phyloP scores from a whole-genome alignment of 2,888 invertebrate species.

The Allacma fusca region DNA sequence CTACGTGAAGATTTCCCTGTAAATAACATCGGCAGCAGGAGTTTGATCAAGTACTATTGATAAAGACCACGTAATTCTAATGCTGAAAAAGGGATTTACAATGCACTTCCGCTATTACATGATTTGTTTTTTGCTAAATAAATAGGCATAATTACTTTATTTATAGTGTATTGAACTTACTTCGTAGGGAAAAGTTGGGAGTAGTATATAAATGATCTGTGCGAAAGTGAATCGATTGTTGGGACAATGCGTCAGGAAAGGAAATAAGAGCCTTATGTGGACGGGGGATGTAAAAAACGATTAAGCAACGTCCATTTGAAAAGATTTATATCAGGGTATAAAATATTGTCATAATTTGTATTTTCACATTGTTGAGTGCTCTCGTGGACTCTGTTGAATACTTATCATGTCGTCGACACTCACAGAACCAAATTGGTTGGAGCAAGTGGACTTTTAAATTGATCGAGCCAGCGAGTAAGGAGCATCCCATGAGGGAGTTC shows the following conservation, averaged over 20 bases:
- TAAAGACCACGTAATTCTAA: too few relatives aligned
- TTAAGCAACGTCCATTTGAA: neutral
- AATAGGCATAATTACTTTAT: too few relatives aligned
- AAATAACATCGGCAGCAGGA: too few relatives aligned
- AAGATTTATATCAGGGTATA: conserved; percentile 34
- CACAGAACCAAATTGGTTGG: neutral
- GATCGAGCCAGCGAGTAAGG: neutral
- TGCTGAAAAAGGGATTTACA: too few relatives aligned
- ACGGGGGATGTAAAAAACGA: neutral
- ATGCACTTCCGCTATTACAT: too few relatives aligned
- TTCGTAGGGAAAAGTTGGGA: too few relatives aligned
- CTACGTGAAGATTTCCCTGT: too few relatives aligned
- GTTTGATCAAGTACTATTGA: too few relatives aligned
- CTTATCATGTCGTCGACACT: conserved; percentile 2
- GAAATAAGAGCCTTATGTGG: neutral
- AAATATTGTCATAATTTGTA: conserved; percentile 30
- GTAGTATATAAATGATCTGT: too few relatives aligned
- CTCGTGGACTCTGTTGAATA: neutral
- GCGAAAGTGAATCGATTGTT: neutral
- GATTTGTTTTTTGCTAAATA: too few relatives aligned
- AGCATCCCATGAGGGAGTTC: too few relatives aligned
- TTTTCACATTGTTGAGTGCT: conserved; percentile 10
- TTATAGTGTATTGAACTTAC: too few relatives aligned
- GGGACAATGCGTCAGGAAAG: neutral
- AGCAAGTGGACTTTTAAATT: neutral